Evolutionary conservation across 2,113 vertebrate species (phyloP).

Genomic region (Ranitomeya variabilis): DNA sequence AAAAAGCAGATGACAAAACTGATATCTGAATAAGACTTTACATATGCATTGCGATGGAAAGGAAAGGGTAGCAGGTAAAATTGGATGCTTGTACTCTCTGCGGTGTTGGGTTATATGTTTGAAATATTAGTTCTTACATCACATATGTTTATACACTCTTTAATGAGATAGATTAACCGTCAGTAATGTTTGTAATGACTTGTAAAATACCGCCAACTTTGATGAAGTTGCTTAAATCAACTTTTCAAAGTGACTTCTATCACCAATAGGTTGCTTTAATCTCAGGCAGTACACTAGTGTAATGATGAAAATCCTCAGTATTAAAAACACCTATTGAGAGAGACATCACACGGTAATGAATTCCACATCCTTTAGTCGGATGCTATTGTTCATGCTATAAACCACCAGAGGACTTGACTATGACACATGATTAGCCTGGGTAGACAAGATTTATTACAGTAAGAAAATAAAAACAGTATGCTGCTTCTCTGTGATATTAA

Average conservation of each 20-base stretch:
- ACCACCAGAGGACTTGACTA: constrained; percentile 50
- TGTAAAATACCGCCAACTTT: not conserved
- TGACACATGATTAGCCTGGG: constrained; percentile 52
- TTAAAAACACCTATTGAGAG: constrained; percentile 43
- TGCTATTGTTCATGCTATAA: constrained; percentile 40
- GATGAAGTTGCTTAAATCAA: constrained; percentile 26
- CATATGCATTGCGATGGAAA: not conserved
- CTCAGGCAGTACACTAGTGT: not conserved
- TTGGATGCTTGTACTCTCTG: not conserved
- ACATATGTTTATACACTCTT: not conserved
- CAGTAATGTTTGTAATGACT: not conserved
- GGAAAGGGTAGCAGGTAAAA: not conserved
- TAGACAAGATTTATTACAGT: constrained; percentile 54
- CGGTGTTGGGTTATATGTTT: not conserved
- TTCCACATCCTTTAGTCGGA: constrained; percentile 20
- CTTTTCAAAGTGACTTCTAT: constrained; percentile 41
- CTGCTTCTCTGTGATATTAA: constrained; percentile 50
- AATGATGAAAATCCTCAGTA: constrained; percentile 13
- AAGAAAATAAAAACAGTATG: constrained; percentile 57
- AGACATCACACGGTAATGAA: constrained; percentile 42
- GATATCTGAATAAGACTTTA: not conserved
- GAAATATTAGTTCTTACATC: not conserved
- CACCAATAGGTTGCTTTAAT: not conserved
- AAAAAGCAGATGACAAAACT: no score
- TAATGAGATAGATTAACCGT: not conserved